Percentiles rank a stretch among this genome's conserved stretches.
Evolutionary conservation across 92 coral and sea anemone genomes (phyloP).

Genomic region (Epizoanthus stellaris): DNA sequence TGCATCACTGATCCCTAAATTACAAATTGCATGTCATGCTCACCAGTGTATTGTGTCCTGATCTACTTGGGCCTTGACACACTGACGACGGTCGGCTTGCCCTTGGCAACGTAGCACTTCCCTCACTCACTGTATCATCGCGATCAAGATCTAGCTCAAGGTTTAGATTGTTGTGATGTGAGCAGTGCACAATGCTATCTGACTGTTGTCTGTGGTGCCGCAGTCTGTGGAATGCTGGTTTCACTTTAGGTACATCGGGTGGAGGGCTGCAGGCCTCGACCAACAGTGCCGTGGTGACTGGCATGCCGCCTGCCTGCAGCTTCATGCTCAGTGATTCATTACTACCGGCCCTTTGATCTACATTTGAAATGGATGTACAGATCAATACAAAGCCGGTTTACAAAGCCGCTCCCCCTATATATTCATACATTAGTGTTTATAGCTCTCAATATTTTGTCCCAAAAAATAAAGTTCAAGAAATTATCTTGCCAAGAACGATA

Average conservation of each 20-base stretch:
- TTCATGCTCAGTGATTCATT: slow-evolving; percentile 84
- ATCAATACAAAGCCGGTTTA: no score
- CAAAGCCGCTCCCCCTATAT: no score
- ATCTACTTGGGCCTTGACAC: slow-evolving; percentile 71
- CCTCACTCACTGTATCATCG: slow-evolving; percentile 41
- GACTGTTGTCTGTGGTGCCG: slow-evolving; percentile 82
- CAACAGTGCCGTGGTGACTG: slow-evolving; percentile 85
- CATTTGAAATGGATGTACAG: not conserved
- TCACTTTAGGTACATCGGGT: slow-evolving; percentile 17
- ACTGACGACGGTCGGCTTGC: slow-evolving; percentile 79
- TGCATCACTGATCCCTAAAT: no score
- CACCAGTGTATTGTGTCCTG: slow-evolving; percentile 84
- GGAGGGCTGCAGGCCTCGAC: slow-evolving; percentile 96
- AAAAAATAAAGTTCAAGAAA: no score
- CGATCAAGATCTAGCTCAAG: slow-evolving; percentile 61
- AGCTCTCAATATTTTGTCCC: no score
- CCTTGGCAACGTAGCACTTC: slow-evolving; percentile 75
- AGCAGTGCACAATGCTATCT: slow-evolving; percentile 74
- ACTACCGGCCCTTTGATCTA: slow-evolving; percentile 60
- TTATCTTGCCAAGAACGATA: no score
- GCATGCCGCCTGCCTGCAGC: slow-evolving; percentile 95
- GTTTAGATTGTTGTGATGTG: slow-evolving; percentile 67
- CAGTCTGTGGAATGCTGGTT: slow-evolving; percentile 19
- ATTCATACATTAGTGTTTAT: no score
- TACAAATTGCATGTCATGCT: not conserved